Evolutionary conservation across 2,888 invertebrate species (phyloP).

Genomic region (Xanthia icteritia): DNA sequence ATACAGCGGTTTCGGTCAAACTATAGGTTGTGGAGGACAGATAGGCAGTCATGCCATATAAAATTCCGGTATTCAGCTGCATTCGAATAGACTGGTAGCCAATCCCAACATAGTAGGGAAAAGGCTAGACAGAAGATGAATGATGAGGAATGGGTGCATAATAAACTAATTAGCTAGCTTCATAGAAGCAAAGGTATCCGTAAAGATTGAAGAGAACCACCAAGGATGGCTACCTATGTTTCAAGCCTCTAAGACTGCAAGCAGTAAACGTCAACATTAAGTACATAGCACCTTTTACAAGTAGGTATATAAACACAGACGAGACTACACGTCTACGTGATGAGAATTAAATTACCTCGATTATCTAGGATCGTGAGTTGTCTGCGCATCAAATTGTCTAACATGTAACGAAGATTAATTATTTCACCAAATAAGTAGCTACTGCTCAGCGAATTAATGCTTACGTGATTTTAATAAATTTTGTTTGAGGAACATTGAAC

Average conservation of each 20-base stretch:
- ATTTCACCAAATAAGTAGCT: conserved; percentile 25
- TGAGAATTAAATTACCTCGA: conserved; percentile 42
- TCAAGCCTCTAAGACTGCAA: not conserved
- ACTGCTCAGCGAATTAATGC: conserved; percentile 1
- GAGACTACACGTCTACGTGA: conserved; percentile 42
- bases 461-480: conserved; percentile 22
- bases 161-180: not conserved
- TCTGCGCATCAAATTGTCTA: conserved; percentile 42
- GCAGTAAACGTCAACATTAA: not conserved
- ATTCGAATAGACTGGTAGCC: not conserved
- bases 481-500: not conserved
- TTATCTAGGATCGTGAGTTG: conserved; percentile 39
- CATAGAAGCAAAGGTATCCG: not conserved
- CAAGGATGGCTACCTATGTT: not conserved
- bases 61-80: not conserved
- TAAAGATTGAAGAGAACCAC: not conserved
- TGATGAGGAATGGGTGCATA: not conserved
- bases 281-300: conserved; percentile 19
- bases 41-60: not conserved
- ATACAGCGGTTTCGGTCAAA: too few species aligned
- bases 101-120: not conserved
- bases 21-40: not conserved
- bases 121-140: not conserved
- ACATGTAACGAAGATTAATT: conserved; percentile 47
- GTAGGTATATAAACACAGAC: conserved; percentile 9